phyloP scores from a whole-genome alignment of 2,888 invertebrate species.

The Eupsilia transversa region DNA sequence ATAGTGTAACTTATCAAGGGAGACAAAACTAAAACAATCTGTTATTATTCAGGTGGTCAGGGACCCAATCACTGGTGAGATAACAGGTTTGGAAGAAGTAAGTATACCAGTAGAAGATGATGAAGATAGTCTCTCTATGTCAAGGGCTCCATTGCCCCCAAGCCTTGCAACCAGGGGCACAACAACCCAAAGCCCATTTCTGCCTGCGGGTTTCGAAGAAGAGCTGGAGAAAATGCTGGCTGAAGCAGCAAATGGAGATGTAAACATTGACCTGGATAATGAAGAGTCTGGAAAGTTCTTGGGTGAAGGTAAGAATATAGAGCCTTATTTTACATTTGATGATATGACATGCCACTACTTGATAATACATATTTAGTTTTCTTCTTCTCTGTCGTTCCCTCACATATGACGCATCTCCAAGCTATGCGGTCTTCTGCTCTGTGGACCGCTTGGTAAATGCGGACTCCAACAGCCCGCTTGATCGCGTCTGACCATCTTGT shows the following conservation, averaged over 20 bases:
- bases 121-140: conserved; percentile 92
- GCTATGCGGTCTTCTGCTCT: too few species aligned
- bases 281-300: conserved; percentile 86
- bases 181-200: conserved; percentile 95
- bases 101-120: conserved; percentile 86
- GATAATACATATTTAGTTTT: background rate
- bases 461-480: too few species aligned
- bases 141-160: conserved; percentile 94
- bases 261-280: conserved; percentile 83
- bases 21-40: background rate
- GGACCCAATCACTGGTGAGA: conserved; percentile 94
- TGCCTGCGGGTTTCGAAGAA: conserved; percentile 95
- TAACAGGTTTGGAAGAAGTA: conserved; percentile 91
- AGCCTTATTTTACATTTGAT: background rate
- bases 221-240: conserved; percentile 87
- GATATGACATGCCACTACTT: background rate
- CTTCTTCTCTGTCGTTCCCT: too few species aligned
- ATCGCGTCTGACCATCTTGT: too few species aligned
- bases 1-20: background rate
- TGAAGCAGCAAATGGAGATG: conserved; percentile 78
- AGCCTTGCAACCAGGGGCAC: conserved; percentile 93
- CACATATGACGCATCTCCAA: too few species aligned
- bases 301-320: conserved; percentile 83
- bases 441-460: too few species aligned
- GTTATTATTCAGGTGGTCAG: conserved; percentile 90